These are phyloP conservation scores for Saccostrea cuccullata DNA, from an alignment of 1,140 invertebrate genomes.

Conservation along the genomic window DNA sequence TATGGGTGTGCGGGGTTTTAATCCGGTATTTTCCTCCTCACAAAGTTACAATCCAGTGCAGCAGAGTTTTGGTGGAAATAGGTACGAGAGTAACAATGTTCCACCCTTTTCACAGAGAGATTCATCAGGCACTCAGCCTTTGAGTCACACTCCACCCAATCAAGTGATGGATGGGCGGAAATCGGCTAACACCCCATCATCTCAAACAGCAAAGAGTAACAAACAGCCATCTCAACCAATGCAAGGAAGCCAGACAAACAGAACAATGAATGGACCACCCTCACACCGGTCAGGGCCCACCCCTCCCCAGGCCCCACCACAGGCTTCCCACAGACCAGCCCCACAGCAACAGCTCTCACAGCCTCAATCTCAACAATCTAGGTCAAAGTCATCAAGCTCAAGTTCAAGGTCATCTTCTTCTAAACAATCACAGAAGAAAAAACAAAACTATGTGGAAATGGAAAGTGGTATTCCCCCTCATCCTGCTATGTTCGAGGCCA, in stretches of 20 bases:
- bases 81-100: conserved; percentile 59
- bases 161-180: conserved; percentile 58
- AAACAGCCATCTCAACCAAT: conserved; percentile 59
- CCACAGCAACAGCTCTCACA: conserved; percentile 49
- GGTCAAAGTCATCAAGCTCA: conserved; percentile 46
- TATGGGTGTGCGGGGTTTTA: conserved; percentile 48
- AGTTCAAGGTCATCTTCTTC: conserved; percentile 46
- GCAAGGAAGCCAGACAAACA: conserved; percentile 51
- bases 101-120: conserved; percentile 56
- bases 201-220: conserved; percentile 57
- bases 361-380: conserved; percentile 37
- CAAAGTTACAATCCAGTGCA: conserved; percentile 61
- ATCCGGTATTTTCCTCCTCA: conserved; percentile 55
- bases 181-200: conserved; percentile 59
- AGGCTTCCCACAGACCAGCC: conserved; percentile 41
- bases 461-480: conserved; percentile 55
- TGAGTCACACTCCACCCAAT: conserved; percentile 67
- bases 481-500: conserved; percentile 74
- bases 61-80: conserved; percentile 46
- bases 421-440: conserved; percentile 65
- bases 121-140: conserved; percentile 59
- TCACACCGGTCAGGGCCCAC: conserved; percentile 45
- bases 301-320: conserved; percentile 51
- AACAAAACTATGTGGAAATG: conserved; percentile 69
- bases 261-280: conserved; percentile 52